A percentile compares a stretch with the other conserved stretches of the same genome.
Conservation (phyloP, 2,797 vertebrate genomes). For the Cynopterus sphinx region DNA sequence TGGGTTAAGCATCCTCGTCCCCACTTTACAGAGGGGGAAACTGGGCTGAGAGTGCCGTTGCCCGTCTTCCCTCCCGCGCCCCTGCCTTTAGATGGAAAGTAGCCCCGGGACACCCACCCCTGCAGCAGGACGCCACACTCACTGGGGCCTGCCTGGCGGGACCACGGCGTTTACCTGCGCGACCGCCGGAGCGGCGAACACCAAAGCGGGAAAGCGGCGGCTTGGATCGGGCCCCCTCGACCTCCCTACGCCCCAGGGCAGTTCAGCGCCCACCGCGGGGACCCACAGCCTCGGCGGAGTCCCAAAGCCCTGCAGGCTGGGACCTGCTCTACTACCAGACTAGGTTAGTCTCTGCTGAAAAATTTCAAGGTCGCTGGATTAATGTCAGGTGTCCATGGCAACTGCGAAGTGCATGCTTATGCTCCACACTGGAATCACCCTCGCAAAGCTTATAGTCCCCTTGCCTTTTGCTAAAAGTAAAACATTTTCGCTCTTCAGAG, state of each 20-base stretch:
- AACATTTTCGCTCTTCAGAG: too few relatives aligned
- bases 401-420: neutral
- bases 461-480: too few relatives aligned
- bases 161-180: too few relatives aligned
- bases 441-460: too few relatives aligned
- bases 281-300: neutral
- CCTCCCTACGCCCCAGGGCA: neutral
- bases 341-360: neutral
- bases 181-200: neutral
- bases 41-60: neutral
- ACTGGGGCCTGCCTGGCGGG: neutral
- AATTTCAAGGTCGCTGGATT: neutral
- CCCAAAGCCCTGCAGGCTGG: neutral
- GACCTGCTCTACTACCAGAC: neutral
- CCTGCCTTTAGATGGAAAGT: neutral
- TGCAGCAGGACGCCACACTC: neutral
- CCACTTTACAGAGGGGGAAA: too few relatives aligned
- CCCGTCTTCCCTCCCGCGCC: neutral
- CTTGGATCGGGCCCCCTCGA: neutral
- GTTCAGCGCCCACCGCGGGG: fast-evolving
- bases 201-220: fast-evolving
- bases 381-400: neutral
- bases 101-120: neutral
- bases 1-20: too few relatives aligned
- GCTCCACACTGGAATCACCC: neutral